Percentiles rank a stretch among this genome's conserved stretches.
These are phyloP conservation scores for Episyrphus balteatus DNA, from an alignment of 1,140 invertebrate genomes.

Conservation along the genomic window DNA sequence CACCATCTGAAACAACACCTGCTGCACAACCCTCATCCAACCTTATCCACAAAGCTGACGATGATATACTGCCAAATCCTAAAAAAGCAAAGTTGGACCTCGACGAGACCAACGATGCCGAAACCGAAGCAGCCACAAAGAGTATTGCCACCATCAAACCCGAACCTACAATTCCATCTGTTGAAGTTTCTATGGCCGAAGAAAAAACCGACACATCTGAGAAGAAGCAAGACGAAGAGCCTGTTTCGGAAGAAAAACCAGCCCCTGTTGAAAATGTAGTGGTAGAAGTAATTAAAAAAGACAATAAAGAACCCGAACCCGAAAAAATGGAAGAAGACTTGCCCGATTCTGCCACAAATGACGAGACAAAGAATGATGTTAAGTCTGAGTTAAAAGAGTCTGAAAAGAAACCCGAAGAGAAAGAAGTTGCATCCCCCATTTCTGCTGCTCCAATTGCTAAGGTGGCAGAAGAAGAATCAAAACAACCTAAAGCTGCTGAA, in stretches of 20 bases:
- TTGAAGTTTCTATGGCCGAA: slow-evolving; percentile 1
- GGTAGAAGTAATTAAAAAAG: neutral
- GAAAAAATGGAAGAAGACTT: slow-evolving; percentile 1
- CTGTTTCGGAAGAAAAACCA: slow-evolving; percentile 3
- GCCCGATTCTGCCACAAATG: neutral
- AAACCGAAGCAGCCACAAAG: neutral
- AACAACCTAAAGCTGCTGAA: no score
- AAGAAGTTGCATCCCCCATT: neutral
- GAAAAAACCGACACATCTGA: slow-evolving; percentile 8
- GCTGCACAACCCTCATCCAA: slow-evolving; percentile 2
- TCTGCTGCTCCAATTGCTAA: no score
- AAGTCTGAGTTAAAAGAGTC: neutral
- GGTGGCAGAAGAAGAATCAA: no score
- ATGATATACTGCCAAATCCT: slow-evolving; percentile 18
- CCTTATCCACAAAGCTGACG: slow-evolving; percentile 9
- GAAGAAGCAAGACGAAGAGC: slow-evolving; percentile 15
- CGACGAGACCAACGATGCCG: slow-evolving; percentile 1
- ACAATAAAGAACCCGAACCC: neutral
- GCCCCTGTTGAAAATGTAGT: neutral
- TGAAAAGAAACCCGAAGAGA: slow-evolving; percentile 1
- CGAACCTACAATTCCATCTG: no score
- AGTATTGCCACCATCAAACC: no score
- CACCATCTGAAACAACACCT: neutral
- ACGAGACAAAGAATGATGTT: neutral
- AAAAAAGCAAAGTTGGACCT: slow-evolving; percentile 30